Base-by-base conservation (phyloP, 2,797 vertebrate genomes). In the Picus viridis region DNA sequence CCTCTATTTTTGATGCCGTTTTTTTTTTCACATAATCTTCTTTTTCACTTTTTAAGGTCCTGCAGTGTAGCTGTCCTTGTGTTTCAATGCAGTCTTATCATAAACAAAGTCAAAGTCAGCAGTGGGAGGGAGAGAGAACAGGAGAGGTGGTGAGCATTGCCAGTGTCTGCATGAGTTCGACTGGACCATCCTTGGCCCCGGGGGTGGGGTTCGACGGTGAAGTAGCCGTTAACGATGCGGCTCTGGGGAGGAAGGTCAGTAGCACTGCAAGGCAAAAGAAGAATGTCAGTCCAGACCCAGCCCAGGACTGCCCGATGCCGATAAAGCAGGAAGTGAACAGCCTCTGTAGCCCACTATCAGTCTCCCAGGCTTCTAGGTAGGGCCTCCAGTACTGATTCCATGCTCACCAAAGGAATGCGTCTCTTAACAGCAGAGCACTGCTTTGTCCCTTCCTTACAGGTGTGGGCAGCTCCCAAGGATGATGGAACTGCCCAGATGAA, bases 191-290 rank as follows among this genome's bases (percentile, higher is more conserved):
- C 61, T 0, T 86, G 96, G 84, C 75, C 83, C 68, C 91, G 53
- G n/a, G 98, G 91, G 16, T 94, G 96, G 6, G 98, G 97, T 88
- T 98, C 97, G 0, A 98, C 97, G 0, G 98, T 98, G 95, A 98
- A 97, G 96, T 98, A 98, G 24, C 98, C 98, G 3, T 98, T 98
- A 83, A 98, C 98, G 95, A 98, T 97, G 67, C 95, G 98, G 59
- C 98, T 98, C 90, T 97, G 89, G 2, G 98, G 97, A 23, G 98
- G 98, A 53, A 97, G 98, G 27, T 97, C 90, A 4, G 97, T 95
- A 7, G 97, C 93, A 87, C 98, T 98, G 96, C 71, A 93, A 96
- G 70, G 65, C 70, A 92, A 94, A 34, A 94, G 64, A 73, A 82
- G 45, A 86, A 45, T 0, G 0, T 96, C 61, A 95, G 88, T 80